Evolutionary conservation across 2,113 vertebrate species (phyloP), one percentile per base, ranked within the genome.

Genomic region (human): DNA sequence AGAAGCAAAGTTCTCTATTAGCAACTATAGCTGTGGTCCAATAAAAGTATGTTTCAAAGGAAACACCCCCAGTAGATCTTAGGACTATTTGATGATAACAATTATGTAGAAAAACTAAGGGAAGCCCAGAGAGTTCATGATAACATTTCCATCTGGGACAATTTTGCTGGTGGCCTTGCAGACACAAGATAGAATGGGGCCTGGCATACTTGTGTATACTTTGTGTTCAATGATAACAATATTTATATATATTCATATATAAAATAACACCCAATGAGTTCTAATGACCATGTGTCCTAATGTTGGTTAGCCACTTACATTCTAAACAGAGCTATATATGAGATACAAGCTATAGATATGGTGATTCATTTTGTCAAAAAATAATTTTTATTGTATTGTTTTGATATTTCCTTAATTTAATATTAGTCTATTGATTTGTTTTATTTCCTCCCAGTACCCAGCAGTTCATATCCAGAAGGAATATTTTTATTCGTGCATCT

Each of bases 371-470:
- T 32, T 94, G 9, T 14, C 32, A 25, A 45, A 82, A 64, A 70
- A 32, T 66, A 1, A 8, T 12, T 93, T 97, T 89, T 96, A 64
- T 87, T 85, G 17, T 55, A 43, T 22, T 90, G 43, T 66, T 94
- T 95, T 52, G 92, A 81, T 66, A 92, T 88, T 92, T 66, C 86
- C n/a, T 68, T 83, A 95, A 85, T 72, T 96, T 48, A 88, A 68
- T 79, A 59, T 76, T 84, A 76, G 8, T 43, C 8, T 87, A 27
- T 57, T 84, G 16, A 43, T 81, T 32, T 96, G 7, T 86, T 66
- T 3, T 89, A 2, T 90, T 93, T 94, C 12, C 87, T 95, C 10
- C 8, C 50, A 76, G 43, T 7, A 40, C 3, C 30, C 48, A 95
- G 23, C 94, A 25, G 4, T 82, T 50, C 43, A 45, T n/a, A 88